A percentile compares a stretch with the other conserved stretches of the same genome.
Conservation (phyloP, 2,113 vertebrate species). For the Rhinolophus ferrumequinum region DNA sequence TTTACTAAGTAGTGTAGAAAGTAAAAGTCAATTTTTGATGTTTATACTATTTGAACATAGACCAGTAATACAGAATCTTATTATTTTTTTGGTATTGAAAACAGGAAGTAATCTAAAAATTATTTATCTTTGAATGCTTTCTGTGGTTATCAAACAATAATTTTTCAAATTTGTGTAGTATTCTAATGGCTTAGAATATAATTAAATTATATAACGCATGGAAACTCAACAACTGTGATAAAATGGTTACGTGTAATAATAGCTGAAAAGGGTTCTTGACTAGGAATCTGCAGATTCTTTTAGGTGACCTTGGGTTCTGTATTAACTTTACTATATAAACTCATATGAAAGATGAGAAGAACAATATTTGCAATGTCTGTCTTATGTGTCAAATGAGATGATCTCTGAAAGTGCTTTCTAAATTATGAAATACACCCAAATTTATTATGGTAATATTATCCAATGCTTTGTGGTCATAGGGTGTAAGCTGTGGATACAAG, state of each 20-base stretch:
- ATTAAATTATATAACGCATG: background rate
- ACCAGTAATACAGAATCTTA: background rate
- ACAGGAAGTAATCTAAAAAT: conserved; percentile 13
- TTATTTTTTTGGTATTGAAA: conserved; percentile 44
- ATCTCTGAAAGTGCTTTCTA: background rate
- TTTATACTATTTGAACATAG: background rate
- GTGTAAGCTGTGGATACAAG: background rate
- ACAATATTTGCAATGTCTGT: background rate
- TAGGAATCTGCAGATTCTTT: background rate
- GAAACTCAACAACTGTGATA: background rate
- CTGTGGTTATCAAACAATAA: background rate
- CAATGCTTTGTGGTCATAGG: background rate
- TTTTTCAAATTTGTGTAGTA: conserved; percentile 32
- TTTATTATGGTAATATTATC: background rate
- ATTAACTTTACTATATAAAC: conserved; percentile 1
- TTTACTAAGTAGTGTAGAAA: conserved; percentile 11
- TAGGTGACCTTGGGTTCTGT: background rate
- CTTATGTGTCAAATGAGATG: background rate
- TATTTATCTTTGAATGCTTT: conserved; percentile 30
- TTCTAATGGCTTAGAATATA: conserved; percentile 9
- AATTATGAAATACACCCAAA: background rate
- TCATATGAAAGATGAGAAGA: conserved; percentile 1
- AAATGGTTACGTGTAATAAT: background rate
- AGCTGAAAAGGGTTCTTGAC: background rate
- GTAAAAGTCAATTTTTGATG: conserved; percentile 35